These are phyloP conservation scores for Excalfactoria chinensis DNA, from an alignment of 2,113 vertebrate genomes.

Conservation along the genomic window DNA sequence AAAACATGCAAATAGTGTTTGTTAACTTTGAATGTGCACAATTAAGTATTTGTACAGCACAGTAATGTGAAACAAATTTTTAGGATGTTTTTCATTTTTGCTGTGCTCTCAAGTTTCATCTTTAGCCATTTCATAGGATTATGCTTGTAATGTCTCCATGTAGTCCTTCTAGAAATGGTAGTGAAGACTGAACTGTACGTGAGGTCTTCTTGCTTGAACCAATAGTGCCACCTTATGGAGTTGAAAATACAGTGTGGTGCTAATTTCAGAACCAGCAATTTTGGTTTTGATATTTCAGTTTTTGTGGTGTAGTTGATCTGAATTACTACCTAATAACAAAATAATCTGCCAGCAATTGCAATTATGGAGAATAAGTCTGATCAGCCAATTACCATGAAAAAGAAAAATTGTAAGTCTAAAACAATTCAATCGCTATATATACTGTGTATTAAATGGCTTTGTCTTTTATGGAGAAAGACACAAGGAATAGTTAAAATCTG, in stretches of 20 bases:
- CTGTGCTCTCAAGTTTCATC: neutral
- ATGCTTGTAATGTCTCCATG: neutral
- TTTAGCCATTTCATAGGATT: neutral
- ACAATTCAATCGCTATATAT: neutral
- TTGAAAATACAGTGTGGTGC: neutral
- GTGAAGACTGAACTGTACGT: neutral
- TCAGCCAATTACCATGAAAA: neutral
- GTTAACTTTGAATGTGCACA: neutral
- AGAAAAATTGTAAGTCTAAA: neutral
- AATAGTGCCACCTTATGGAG: constrained; percentile 49
- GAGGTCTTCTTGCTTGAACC: neutral
- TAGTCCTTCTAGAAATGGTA: neutral
- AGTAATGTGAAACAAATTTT: neutral
- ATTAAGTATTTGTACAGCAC: neutral
- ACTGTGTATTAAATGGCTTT: neutral
- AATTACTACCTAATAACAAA: neutral
- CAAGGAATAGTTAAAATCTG: neutral
- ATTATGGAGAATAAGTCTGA: neutral
- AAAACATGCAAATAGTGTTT: neutral
- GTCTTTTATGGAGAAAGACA: neutral
- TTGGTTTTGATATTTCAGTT: neutral
- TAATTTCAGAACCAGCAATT: neutral
- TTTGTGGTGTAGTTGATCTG: neutral
- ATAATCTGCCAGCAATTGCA: neutral
- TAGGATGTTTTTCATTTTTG: neutral